A percentile compares a stretch with the other conserved stretches of the same genome.
These are phyloP conservation scores for Endomychus coccineus DNA, from an alignment of 2,888 invertebrate genomes.

Conservation along the genomic window DNA sequence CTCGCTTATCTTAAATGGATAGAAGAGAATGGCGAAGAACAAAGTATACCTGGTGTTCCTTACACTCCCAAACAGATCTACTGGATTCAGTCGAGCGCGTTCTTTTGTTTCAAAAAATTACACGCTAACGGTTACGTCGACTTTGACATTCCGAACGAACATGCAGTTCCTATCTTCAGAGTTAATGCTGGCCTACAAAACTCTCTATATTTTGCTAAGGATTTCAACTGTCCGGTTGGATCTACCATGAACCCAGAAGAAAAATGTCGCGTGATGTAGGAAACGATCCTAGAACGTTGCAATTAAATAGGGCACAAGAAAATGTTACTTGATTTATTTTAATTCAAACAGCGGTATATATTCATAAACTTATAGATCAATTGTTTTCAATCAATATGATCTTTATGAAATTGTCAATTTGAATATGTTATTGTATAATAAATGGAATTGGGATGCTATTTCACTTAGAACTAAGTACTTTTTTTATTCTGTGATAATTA, in stretches of 20 bases:
- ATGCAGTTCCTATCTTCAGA: conserved; percentile 21
- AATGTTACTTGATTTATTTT: too few species aligned
- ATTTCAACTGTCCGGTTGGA: conserved; percentile 28
- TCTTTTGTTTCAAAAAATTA: conserved; percentile 26
- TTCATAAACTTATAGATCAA: too few species aligned
- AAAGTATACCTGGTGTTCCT: conserved; percentile 61
- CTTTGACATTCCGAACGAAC: conserved; percentile 5
- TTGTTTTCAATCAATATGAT: too few species aligned
- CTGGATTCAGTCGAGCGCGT: conserved; percentile 37
- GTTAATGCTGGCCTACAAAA: conserved; percentile 25
- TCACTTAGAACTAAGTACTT: too few species aligned
- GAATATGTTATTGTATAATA: too few species aligned
- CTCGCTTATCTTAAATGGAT: conserved; percentile 69
- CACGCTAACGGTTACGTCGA: conserved; percentile 9
- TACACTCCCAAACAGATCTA: conserved; percentile 54
- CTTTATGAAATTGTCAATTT: too few species aligned
- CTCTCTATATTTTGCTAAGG: conserved; percentile 28
- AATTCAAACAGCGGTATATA: too few species aligned
- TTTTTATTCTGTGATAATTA: too few species aligned
- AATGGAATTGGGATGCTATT: too few species aligned
- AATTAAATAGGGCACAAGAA: too few species aligned
- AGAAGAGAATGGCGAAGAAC: conserved; percentile 55
- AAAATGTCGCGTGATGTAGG: conserved; percentile 28
- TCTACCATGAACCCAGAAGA: conserved; percentile 30
- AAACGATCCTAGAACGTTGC: too few species aligned